Base-by-base conservation (phyloP, 2,888 invertebrate genomes). In the Drosophila histrio region DNA sequence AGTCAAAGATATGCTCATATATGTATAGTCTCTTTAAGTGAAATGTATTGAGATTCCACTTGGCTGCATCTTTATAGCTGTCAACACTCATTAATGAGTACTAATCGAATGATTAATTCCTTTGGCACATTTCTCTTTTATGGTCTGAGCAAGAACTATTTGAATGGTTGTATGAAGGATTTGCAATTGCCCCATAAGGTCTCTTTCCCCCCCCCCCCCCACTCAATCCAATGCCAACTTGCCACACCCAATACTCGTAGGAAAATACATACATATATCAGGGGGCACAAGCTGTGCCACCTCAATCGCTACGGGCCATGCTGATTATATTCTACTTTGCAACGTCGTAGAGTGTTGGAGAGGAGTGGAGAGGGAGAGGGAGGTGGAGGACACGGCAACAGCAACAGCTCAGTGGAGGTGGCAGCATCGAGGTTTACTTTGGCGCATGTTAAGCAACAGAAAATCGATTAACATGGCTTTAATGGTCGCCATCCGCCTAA, bases 401-500 rank as follows among this genome's bases (percentile, higher is more conserved):
- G 75, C 79, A 74, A 66, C 65, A 77, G 81, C 57, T 61, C 64
- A 30, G 36, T 19, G 43, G 28, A 2, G 15, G 34, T 7, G 34
- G 34, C 21, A 21, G 30, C 24, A 22, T 9, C 43, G 15, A 34
- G 52, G 24, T 34, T 57, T 59, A 41, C 73, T 38, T 43, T 57
- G 60, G 58, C 56, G 46, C 46, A 52, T 68, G 78, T 67, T 57
- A 62, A 63, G 79, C 86, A 80, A 74, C 83, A 79, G 70, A 81
- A 81, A 86, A 81, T 81, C 80, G 80, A 81, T 81, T 81, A 86
- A 83, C 80, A 86, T 66, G 79, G 77, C 84, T 79, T 86, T 83
- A 86, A 83, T 86, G 78, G 67, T 59, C 62, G 77, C 67, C 67
- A 34, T 36, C 41, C 38, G 66, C 56, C 38, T 21, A 24, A 62